Base-by-base conservation (phyloP, 2,888 invertebrate species). In the Acholoe squamosa region DNA sequence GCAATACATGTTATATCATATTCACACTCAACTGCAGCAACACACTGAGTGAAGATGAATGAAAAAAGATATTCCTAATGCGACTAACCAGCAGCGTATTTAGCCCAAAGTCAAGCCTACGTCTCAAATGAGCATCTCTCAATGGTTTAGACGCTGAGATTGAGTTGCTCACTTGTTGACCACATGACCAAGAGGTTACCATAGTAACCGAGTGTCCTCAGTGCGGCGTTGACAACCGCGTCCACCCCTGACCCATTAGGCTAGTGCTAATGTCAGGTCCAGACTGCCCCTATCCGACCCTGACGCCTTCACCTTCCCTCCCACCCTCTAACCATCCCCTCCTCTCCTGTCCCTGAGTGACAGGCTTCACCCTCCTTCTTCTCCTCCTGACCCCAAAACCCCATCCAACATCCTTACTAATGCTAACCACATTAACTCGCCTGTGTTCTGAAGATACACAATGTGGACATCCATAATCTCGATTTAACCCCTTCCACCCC, bases 161-260 rank as follows among this genome's bases (percentile, higher is more conserved):
- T n/a, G 71, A 25, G 28, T 28, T 28, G 14, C 80, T 43, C 80
- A 80, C 80, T 80, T 80, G 80, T 80, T 80, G 80, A 80, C 80
- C 80, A 80, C 43, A 22, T 33, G 80, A 16, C 80, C 34, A 19
- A 0, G 31, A 19, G 16, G 86, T 86, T 54, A 31, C 86, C 86
- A 86, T 86, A 86, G 86, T 86, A 86, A 86, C 86, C 31, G 51
- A 86, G 56, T 86, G 86, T 86, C 86, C 28, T 54, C 31, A 31
- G 54, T 31, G 52, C 31, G 52, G 54, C 54, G 86, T 52, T 86
- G 86, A 86, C 86, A 86, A 54, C 54, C 56, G 86, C 86, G 56
- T 52, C 86, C 86, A 86, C 54, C 54, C 86, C 56, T 86, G 86
- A 56, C 86, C 86, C 86, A 86, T 86, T 31, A 86, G 86, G 52